Evolutionary conservation across 92 coral and sea anemone species (phyloP), one percentile per base, ranked within the genome.

Genomic region (Porites rus): DNA sequence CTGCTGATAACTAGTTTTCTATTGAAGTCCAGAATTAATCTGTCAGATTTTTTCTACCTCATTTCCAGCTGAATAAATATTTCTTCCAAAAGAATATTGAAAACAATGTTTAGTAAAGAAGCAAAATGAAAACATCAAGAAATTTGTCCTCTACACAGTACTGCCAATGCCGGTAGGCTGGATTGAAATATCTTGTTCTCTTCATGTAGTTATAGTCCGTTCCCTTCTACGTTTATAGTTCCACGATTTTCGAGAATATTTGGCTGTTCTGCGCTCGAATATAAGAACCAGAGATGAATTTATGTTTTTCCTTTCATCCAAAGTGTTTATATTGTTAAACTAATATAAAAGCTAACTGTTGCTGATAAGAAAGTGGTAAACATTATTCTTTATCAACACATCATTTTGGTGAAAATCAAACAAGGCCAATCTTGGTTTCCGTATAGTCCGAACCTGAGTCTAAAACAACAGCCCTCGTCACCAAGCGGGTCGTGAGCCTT

Each of bases 41-140:
- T 20, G 17, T 18, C n/a, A 50, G 24, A 18, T 17, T 50, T 72
- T 72, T 50, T n/a, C 58, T 28, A 72, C 76, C 4, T 46, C 2
- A 17, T 50, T 46, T 52, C 21, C 76, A 72, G 76, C 77, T 73
- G 77, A 46, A 51, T 51, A 17, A 73, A 73, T 73, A 73, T 3
- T 19, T 73, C 12, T 4, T 69, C 14, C 20, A 69, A 10, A 50
- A 52, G 9, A 10, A 52, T 21, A 8, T 52, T 52, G 54, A 18
- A 28, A 2, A 28, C 62, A 51, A 74, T n/a, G 24, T 74, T 52
- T 10, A 12, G 46, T 11, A 28, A 12, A 16, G 43, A 51, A 74
- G 54, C 12, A 11, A 10, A 21, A 52, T 28, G 72, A 67, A 9
- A 56, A 56, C 61, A 56, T 8, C 16, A 56, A 8, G 14, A 10